phyloP scores from a whole-genome alignment of 2,113 vertebrate genomes.

The Ictalurus furcatus region DNA sequence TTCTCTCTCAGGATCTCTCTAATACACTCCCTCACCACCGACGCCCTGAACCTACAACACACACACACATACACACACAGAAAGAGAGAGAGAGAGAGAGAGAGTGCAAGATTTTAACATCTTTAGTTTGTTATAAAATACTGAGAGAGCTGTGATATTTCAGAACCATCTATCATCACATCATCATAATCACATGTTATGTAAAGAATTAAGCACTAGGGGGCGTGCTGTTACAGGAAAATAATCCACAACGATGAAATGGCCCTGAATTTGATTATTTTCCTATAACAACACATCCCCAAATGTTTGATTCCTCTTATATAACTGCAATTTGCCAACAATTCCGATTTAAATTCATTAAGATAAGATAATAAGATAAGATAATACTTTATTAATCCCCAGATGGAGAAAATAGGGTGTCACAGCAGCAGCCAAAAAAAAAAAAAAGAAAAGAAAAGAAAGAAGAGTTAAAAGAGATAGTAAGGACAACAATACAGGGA shows the following conservation, averaged over 20 bases:
- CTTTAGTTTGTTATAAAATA: neutral
- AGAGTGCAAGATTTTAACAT: neutral
- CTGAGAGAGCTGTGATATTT: neutral
- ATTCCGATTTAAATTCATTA: no score
- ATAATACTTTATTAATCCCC: no score
- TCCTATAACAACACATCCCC: neutral
- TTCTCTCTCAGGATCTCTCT: constrained; percentile 79
- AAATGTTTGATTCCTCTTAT: neutral
- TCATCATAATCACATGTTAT: neutral
- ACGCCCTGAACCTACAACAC: constrained; percentile 80
- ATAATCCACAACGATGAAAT: neutral
- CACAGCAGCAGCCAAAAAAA: no score
- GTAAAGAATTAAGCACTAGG: neutral
- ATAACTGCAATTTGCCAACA: neutral
- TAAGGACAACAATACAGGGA: no score
- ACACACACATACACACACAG: neutral
- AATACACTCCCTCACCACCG: constrained; percentile 84
- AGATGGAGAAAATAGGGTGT: no score
- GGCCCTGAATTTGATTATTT: neutral
- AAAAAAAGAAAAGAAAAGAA: no score
- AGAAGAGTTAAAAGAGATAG: no score
- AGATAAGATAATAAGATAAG: no score
- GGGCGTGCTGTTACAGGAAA: neutral
- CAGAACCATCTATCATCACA: neutral
- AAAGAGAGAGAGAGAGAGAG: no score